These are phyloP conservation scores for Cyclophora punctaria DNA, from an alignment of 2,888 invertebrate species.

Conservation along the genomic window DNA sequence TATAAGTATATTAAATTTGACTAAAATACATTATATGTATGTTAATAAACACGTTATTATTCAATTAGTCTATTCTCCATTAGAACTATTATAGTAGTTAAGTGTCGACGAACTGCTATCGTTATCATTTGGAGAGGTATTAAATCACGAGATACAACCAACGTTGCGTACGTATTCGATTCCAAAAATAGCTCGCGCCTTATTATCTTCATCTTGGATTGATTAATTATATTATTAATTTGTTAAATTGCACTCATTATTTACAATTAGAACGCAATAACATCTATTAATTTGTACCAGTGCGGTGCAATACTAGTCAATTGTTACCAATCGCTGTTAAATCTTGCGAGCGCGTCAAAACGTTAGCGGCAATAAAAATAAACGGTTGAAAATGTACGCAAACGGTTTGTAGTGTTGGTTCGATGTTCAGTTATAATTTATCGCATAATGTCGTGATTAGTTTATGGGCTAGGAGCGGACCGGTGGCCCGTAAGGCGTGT, in stretches of 20 bases:
- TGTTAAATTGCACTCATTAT: conserved; percentile 3
- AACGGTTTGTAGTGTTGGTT: conserved; percentile 2
- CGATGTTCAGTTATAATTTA: conserved; percentile 15
- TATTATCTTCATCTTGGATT: conserved; percentile 9
- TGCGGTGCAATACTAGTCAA: too few relatives aligned
- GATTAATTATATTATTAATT: conserved; percentile 6
- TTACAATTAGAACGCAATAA: conserved; percentile 1
- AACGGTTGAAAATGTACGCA: not conserved
- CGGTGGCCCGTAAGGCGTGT: conserved; percentile 41
- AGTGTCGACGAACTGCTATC: conserved; percentile 39
- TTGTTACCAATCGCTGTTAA: too few relatives aligned
- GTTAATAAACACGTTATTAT: not conserved
- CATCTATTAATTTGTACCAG: too few relatives aligned
- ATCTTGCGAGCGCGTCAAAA: not conserved
- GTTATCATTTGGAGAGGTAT: conserved; percentile 29
- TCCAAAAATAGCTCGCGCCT: conserved; percentile 17
- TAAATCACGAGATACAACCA: conserved; percentile 19
- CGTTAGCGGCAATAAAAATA: conserved; percentile 3
- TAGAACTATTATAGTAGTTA: conserved; percentile 5
- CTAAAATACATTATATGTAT: too few relatives aligned
- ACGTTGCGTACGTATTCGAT: conserved; percentile 14
- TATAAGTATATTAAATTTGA: too few relatives aligned
- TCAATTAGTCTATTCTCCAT: not conserved
- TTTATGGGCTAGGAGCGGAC: conserved; percentile 47
- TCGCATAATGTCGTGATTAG: conserved; percentile 30